Conservation (phyloP, 2,113 vertebrate species). For the Lophotis ruficrista region DNA sequence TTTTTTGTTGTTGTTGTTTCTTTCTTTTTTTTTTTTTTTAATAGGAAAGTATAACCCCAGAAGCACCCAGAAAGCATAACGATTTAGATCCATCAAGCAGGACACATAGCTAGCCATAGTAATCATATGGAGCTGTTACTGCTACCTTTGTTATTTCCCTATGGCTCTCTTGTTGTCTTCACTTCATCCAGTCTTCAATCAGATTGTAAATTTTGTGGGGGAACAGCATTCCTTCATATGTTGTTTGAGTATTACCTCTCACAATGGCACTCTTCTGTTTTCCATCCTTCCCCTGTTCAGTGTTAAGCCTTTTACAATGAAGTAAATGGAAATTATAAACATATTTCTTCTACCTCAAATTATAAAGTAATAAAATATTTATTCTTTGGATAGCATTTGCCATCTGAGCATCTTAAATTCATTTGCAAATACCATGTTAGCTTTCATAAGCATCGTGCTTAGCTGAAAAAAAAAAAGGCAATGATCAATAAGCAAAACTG, state of each 20-base stretch:
- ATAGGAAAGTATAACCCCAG: background rate
- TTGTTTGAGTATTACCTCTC: background rate
- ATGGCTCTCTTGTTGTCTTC: background rate
- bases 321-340: background rate
- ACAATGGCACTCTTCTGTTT: background rate
- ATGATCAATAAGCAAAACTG: background rate
- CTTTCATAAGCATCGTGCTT: background rate
- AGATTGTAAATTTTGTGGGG: background rate
- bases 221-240: background rate
- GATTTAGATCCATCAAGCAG: background rate
- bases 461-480: background rate
- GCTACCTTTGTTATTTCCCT: constrained; percentile 6
- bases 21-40: background rate
- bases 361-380: background rate
- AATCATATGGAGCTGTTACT: background rate
- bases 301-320: background rate
- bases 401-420: background rate
- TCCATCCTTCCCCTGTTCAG: background rate
- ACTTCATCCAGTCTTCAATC: background rate
- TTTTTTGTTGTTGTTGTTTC: too few relatives aligned
- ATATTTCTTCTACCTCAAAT: background rate
- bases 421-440: background rate
- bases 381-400: background rate
- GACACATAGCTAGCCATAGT: background rate
- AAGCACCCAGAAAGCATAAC: background rate